A percentile compares a stretch with the other conserved stretches of the same genome.
phyloP scores from a whole-genome alignment of 1,140 invertebrate genomes.

The Megalonaias nervosa region DNA sequence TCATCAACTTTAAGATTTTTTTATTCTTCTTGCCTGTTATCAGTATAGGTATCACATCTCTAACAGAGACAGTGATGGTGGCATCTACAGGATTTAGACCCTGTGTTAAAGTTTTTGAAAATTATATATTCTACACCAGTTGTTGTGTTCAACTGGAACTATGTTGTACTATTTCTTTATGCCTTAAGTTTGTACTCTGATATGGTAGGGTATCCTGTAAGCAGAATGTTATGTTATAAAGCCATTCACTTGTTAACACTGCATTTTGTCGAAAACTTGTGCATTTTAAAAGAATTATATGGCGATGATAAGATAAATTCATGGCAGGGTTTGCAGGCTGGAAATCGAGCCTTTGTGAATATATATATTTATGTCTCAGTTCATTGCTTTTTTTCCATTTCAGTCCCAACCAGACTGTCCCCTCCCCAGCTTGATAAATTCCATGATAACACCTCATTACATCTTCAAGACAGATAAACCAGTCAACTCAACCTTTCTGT shows the following conservation, averaged over 20 bases:
- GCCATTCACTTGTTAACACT: not conserved
- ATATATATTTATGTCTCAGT: not conserved
- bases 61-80: too few species aligned
- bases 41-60: too few species aligned
- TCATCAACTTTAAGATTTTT: too few species aligned
- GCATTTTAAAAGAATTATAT: not conserved
- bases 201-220: too few species aligned
- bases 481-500: slow-evolving; percentile 41
- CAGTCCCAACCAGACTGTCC: slow-evolving; percentile 57
- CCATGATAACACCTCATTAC: slow-evolving; percentile 47
- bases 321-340: not conserved
- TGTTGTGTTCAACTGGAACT: too few species aligned
- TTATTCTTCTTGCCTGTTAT: too few species aligned
- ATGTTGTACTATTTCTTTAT: too few species aligned
- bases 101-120: not conserved
- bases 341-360: not conserved
- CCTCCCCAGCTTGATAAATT: slow-evolving; percentile 48
- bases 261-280: not conserved
- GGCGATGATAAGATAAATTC: not conserved
- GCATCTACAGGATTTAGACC: too few species aligned
- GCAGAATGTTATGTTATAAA: not conserved
- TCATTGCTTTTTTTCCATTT: slow-evolving; percentile 9
- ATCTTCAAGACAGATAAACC: slow-evolving; percentile 51
- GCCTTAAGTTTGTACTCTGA: too few species aligned
- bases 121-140: not conserved